Evolutionary conservation across 2,888 invertebrate genomes (phyloP).

Genomic region (Sipha maydis): DNA sequence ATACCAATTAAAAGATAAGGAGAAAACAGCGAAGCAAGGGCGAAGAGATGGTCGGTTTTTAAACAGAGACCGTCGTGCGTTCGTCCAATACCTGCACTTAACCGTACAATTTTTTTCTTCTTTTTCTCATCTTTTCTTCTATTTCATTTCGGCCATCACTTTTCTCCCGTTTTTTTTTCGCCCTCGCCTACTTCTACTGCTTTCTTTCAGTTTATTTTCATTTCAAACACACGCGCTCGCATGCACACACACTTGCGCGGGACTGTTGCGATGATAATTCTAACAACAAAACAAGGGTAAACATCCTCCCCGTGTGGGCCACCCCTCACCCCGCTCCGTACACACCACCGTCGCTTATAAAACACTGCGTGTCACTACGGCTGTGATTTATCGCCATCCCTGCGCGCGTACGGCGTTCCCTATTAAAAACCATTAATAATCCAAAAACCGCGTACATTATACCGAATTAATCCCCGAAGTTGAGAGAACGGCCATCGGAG

Average conservation of each 20-base stretch:
- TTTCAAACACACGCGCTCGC: not conserved
- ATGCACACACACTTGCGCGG: not conserved
- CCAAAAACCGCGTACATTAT: constrained; percentile 56
- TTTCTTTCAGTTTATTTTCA: not conserved
- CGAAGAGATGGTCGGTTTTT: not conserved
- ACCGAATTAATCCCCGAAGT: constrained; percentile 51
- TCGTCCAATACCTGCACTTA: not conserved
- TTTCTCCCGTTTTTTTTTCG: not conserved
- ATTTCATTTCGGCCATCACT: not conserved
- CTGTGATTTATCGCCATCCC: constrained; percentile 52
- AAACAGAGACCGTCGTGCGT: not conserved
- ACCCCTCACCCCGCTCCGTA: not conserved
- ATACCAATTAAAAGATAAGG: constrained; percentile 18
- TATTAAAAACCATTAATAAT: constrained; percentile 61
- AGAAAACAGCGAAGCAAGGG: not conserved
- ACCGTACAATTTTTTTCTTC: not conserved
- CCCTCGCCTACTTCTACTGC: not conserved
- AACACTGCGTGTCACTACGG: constrained; percentile 51
- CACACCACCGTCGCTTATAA: constrained; percentile 22
- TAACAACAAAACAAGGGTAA: constrained; percentile 58
- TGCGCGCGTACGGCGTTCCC: not conserved
- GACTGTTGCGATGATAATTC: constrained; percentile 27
- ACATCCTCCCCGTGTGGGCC: not conserved
- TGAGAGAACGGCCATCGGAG: constrained; percentile 3
- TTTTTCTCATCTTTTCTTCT: too few species aligned